phyloP scores from a whole-genome alignment of 2,113 vertebrate genomes.

The Ictalurus furcatus region DNA sequence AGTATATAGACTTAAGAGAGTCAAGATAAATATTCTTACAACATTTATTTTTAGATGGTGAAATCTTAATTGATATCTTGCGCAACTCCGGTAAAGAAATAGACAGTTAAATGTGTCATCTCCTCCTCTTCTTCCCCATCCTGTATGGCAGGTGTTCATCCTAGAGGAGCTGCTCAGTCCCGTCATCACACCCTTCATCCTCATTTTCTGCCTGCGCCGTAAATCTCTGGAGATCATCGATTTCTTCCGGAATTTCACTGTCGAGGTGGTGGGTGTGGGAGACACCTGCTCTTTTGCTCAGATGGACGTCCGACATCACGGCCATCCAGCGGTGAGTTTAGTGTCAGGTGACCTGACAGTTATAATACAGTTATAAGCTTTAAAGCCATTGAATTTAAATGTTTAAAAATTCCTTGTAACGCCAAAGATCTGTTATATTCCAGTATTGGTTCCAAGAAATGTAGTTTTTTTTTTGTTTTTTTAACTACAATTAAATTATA shows the following conservation, averaged over 20 bases:
- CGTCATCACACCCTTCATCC: slow-evolving; percentile 93
- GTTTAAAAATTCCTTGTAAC: background rate
- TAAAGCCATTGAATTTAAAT: background rate
- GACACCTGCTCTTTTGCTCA: slow-evolving; percentile 98
- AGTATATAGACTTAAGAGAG: background rate
- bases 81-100: background rate
- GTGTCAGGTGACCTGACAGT: too few relatives aligned
- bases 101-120: background rate
- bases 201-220: slow-evolving; percentile 92
- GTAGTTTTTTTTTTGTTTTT: background rate
- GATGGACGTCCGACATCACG: slow-evolving; percentile 97
- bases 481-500: background rate
- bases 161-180: slow-evolving; percentile 95
- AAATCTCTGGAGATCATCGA: slow-evolving; percentile 98
- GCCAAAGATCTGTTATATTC: background rate
- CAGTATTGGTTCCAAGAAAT: background rate
- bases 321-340: slow-evolving; percentile 88
- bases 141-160: slow-evolving; percentile 84
- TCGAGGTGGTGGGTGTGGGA: slow-evolving; percentile 94
- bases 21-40: background rate
- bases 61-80: background rate
- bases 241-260: slow-evolving; percentile 97
- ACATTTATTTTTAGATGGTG: too few relatives aligned
- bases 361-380: background rate
- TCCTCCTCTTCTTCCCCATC: background rate